Base-by-base conservation (phyloP, 1,140 invertebrate species). In the Microplitis mediator region DNA sequence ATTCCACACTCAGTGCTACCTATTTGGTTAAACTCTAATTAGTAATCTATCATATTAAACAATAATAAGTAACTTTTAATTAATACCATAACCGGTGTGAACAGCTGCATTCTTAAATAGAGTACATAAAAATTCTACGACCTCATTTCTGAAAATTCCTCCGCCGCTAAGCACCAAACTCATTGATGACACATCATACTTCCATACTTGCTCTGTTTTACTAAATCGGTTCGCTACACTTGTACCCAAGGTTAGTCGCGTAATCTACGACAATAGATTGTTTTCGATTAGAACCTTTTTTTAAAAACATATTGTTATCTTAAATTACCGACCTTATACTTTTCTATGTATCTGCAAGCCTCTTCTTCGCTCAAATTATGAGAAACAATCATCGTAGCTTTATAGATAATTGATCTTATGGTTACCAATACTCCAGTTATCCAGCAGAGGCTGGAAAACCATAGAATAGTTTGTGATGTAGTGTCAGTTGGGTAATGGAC, bases 1-100 rank as follows among this genome's bases (percentile, higher is more conserved):
- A 52, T 39, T 13, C 50, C 32, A 31, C 3, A 6, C 71, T 85
- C 84, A 0, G 83, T 83, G 71, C 78, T 76, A 52, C 82, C 83
- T 84, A 54, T 5, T 45, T 23, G 23, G 62, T 63, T 52, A 52
- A 67, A 71, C 61, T n/a, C 6, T 34, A 63, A 16, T 64, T 58
- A 39, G 23, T 23, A 23, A 23, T 23, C 23, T 23, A 23, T 23
- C 23, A 23, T 23, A 23, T 1, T 23, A 23, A 23, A 23, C 0
- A 23, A 0, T 2, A 23, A 23, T 1, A 23, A 23, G 23, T 23
- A 23, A 23, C 23, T 23, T 34, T 13, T 58, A 51, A 67, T 39
- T 39, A 36, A 66, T 76, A 84, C 83, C 82, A 4, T 83, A 84
- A 31, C 2, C 45, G 50, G 81, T 76, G 0, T 74, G 0, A 4